A percentile compares a stretch with the other conserved stretches of the same genome.
These are phyloP conservation scores for Panulirus ornatus DNA, from an alignment of 1,140 invertebrate species.

Conservation along the genomic window DNA sequence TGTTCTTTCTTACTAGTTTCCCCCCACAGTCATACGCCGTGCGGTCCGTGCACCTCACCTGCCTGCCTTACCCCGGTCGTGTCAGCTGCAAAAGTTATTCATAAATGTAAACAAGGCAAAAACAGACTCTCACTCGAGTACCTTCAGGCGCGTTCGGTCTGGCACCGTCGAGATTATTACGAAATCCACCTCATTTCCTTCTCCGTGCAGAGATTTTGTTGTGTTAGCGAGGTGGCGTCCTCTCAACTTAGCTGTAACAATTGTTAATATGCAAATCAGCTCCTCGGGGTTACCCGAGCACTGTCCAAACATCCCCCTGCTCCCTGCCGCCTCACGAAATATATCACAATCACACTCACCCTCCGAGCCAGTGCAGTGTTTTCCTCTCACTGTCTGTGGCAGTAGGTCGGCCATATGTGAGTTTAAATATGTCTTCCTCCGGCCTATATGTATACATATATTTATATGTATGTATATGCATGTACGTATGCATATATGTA, in stretches of 20 bases:
- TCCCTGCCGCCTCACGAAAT: not conserved
- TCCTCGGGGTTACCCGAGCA: conserved; percentile 29
- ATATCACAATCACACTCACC: not conserved
- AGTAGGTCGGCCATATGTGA: conserved; percentile 16
- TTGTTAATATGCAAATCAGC: conserved; percentile 21
- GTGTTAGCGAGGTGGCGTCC: not conserved
- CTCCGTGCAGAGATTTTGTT: not conserved
- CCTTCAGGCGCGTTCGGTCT: no score
- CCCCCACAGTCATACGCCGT: no score
- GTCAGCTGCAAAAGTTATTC: no score
- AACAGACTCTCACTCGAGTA: no score
- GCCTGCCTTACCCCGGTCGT: no score
- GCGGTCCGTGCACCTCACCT: no score
- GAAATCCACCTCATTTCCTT: no score
- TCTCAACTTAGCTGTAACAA: conserved; percentile 22
- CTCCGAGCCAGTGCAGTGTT: not conserved
- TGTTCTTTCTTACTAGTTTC: no score
- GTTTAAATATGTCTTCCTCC: not conserved
- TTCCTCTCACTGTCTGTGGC: not conserved
- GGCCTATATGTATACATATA: not conserved
- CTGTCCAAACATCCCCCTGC: conserved; percentile 25
- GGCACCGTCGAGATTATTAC: no score
- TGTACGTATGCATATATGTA: not conserved
- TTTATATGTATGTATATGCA: not conserved
- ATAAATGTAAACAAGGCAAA: no score